These are phyloP conservation scores for Anguilla pacifica DNA, from an alignment of 2,797 vertebrate species.

Conservation along the genomic window DNA sequence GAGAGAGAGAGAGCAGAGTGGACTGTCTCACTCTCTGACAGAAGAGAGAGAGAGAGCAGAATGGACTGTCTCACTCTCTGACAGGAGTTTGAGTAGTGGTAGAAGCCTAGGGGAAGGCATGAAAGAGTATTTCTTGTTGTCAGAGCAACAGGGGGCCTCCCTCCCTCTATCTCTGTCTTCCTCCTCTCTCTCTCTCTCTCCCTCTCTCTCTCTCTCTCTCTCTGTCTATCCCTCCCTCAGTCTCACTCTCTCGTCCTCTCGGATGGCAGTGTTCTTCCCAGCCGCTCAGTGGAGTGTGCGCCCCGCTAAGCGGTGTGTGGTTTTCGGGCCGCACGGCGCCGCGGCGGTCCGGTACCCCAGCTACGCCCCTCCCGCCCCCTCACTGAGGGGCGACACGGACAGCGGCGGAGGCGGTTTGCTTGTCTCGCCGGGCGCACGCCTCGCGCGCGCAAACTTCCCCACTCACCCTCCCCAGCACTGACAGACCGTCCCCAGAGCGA, in stretches of 20 bases:
- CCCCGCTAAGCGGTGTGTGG: background rate
- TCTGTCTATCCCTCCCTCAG: too few relatives aligned
- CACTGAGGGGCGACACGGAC: background rate
- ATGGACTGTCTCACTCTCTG: background rate
- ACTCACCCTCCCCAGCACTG: background rate
- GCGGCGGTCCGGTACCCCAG: too few relatives aligned
- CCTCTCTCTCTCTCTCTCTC: background rate
- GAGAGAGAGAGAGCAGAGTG: background rate
- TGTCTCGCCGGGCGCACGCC: background rate
- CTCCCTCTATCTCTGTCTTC: background rate
- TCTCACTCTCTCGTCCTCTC: conserved; percentile 3
- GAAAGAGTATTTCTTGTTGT: background rate
- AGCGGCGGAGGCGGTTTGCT: background rate
- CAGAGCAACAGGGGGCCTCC: background rate
- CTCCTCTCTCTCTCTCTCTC: background rate
- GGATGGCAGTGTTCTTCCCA: background rate
- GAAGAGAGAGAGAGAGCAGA: background rate
- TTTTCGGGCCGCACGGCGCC: background rate
- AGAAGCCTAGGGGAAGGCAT: too few relatives aligned
- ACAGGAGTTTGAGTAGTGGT: background rate
- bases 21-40: background rate
- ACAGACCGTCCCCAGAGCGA: background rate
- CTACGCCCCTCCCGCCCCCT: too few relatives aligned
- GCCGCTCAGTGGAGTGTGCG: background rate
- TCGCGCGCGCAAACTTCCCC: background rate